Conservation (phyloP, 2,888 invertebrate species). For the Stegana nigrithorax region DNA sequence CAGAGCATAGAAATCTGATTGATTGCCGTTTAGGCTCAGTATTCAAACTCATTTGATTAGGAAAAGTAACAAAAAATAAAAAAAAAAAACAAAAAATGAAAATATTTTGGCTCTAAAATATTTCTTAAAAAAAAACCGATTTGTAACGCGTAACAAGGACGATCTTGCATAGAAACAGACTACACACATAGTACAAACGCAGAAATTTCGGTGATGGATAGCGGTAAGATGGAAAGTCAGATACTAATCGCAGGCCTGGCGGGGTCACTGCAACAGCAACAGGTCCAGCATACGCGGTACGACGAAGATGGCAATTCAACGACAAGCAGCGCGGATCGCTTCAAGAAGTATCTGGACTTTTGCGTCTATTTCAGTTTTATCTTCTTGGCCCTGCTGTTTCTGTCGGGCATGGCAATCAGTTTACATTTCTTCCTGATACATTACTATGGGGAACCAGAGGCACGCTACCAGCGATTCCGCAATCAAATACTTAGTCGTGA, state of each 20-base stretch:
- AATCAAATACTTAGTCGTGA: constrained; percentile 20
- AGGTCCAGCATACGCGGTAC: not conserved
- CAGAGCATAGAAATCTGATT: too few species aligned
- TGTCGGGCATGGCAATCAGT: not conserved
- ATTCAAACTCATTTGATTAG: too few species aligned
- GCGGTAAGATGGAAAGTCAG: too few species aligned
- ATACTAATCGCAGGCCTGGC: too few species aligned
- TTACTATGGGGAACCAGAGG: constrained; percentile 23
- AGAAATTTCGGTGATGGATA: too few species aligned
- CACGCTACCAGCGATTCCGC: constrained; percentile 23
- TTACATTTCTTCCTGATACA: constrained; percentile 12
- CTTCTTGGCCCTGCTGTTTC: constrained; percentile 27
- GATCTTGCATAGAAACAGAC: too few species aligned
- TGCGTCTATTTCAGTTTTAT: constrained; percentile 38
- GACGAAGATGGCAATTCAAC: not conserved
- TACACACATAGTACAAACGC: too few species aligned
- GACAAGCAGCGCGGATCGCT: not conserved
- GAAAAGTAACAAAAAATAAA: too few species aligned
- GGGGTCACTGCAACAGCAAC: not conserved
- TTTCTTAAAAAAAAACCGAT: too few species aligned
- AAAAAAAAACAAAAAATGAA: not conserved
- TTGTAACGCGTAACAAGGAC: too few species aligned
- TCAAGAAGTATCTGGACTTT: not conserved
- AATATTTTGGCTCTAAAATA: too few species aligned
- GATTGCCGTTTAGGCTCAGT: too few species aligned